Evolutionary conservation across 2,797 vertebrate genomes (phyloP), one percentile per base, ranked within the genome.

Genomic region (Notamacropus eugenii): DNA sequence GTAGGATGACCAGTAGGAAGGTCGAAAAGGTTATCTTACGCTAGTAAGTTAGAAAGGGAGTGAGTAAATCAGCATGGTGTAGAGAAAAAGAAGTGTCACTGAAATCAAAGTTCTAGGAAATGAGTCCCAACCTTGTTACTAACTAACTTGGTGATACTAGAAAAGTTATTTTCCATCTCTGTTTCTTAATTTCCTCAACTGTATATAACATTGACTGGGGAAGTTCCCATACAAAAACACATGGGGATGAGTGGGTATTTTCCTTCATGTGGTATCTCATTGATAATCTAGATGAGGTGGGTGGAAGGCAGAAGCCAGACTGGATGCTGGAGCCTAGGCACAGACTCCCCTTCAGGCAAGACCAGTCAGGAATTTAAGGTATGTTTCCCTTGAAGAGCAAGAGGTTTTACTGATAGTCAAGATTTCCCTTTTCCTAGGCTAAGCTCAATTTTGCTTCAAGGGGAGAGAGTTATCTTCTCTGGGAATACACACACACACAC

Each of bases 121-220:
- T 22, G 67, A 9, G 19, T 24, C n/a, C 62, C 67, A 24, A 14
- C 67, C 16, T 2, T 34, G 55, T 74, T 1, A 29, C 40, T 93
- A 94, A 91, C 93, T 67, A 46, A 57, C 90, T 92, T 40, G 56
- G 90, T 55, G 92, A 93, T 90, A 50, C 28, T 8, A 50, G 82
- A 55, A n/a, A 91, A 28, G 19, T 97, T 95, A 96, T 1, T 28
- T 96, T 97, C 96, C 93, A 55, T 96, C 91, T 92, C 94, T 82
- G 93, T 93, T 95, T 93, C 92, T 92, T 58, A 54, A 55, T 95
- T 96, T 96, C 91, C n/a, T 91, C 58, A 91, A n/a, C 62, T 74
- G 16, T n/a, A 67, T 5, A n/a, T 74, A n/a, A 74, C 16, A 74
- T 14, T 74, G 62, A n/a, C 5, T 74, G 14, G 62, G 29, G 34